Percentiles rank a stretch among this genome's conserved stretches.
Evolutionary conservation across 2,113 vertebrate genomes (phyloP).

Genomic region (Pollachius pollachius): DNA sequence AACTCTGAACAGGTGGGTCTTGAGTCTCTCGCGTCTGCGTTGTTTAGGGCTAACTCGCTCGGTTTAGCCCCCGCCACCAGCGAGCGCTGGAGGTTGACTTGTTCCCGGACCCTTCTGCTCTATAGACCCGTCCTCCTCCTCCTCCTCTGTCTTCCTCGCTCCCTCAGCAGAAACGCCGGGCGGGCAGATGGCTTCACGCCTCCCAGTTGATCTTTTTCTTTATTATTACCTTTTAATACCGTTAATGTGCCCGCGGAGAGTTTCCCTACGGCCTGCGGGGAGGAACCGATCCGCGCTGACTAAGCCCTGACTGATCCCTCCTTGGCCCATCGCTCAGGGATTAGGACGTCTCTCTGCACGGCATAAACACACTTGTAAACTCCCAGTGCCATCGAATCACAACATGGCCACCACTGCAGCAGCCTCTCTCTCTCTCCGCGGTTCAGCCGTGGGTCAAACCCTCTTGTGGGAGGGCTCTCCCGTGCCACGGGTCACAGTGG

Average conservation of each 20-base stretch:
- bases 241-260: constrained; percentile 13
- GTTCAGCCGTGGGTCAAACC: no score
- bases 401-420: not conserved
- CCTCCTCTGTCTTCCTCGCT: not conserved
- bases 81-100: no score
- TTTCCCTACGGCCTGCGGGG: constrained; percentile 19
- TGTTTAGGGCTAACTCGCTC: no score
- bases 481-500: no score
- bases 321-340: constrained; percentile 26
- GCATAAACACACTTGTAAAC: constrained; percentile 21
- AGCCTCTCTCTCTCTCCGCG: not conserved
- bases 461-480: no score
- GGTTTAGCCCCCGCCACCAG: no score
- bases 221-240: constrained; percentile 15
- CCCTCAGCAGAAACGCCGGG: constrained; percentile 13
- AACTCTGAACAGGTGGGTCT: no score
- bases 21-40: no score
- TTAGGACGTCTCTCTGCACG: constrained; percentile 23
- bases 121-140: not conserved
- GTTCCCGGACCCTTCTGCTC: no score
- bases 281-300: constrained; percentile 35
- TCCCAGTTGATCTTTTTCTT: no score
- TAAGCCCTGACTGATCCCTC: constrained; percentile 48
- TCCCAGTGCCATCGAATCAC: no score
- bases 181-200: not conserved